Evolutionary conservation across 2,113 vertebrate species (phyloP).

Genomic region (Micronycteris hirsuta): DNA sequence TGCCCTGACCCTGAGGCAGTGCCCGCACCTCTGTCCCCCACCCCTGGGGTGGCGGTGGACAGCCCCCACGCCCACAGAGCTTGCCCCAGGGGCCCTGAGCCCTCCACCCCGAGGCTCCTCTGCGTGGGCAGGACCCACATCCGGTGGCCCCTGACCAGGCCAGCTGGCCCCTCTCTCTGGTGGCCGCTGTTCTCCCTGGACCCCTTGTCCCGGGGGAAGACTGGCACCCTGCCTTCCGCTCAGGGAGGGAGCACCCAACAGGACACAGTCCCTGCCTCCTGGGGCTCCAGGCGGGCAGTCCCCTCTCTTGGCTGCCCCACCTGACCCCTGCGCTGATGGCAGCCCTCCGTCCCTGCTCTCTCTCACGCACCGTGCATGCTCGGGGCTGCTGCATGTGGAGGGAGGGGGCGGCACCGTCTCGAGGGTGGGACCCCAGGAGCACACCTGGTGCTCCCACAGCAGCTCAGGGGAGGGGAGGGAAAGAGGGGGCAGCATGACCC

Average conservation of each 20-base stretch:
- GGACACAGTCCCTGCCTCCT: neutral
- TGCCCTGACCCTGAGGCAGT: accelerated
- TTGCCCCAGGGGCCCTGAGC: neutral
- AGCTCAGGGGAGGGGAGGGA: neutral
- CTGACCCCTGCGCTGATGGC: accelerated
- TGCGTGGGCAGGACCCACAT: accelerated
- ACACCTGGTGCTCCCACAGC: accelerated
- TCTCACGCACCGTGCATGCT: accelerated
- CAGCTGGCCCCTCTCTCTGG: accelerated
- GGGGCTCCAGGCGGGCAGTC: neutral
- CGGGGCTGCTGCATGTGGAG: accelerated
- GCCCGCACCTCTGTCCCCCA: neutral
- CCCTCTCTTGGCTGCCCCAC: accelerated
- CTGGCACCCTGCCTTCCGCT: neutral
- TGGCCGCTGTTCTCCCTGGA: too few relatives aligned
- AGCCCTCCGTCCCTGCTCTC: accelerated
- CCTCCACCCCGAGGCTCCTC: neutral
- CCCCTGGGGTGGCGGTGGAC: too few relatives aligned
- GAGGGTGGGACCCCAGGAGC: neutral
- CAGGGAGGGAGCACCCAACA: accelerated
- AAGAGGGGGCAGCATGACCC: too few relatives aligned
- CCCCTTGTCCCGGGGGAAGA: neutral
- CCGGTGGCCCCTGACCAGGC: too few relatives aligned
- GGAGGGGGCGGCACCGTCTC: neutral
- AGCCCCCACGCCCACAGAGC: neutral